Conservation (phyloP, 2,113 vertebrate genomes). For the Eulacestoma nigropectus region DNA sequence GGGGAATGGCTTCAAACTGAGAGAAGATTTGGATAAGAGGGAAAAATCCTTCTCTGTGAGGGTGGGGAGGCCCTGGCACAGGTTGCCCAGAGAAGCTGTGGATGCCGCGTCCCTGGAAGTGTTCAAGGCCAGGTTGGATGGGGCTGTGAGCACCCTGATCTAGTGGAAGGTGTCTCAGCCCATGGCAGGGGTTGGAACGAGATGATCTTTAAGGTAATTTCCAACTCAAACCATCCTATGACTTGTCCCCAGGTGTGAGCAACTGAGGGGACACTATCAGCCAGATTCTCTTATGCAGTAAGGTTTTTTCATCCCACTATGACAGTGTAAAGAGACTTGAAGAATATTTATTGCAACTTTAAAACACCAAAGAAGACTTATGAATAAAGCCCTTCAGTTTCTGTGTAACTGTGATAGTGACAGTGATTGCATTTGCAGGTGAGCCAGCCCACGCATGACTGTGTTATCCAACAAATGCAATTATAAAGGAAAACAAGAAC, state of each 20-base stretch:
- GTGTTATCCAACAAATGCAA: not conserved
- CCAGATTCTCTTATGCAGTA: not conserved
- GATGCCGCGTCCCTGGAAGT: not conserved
- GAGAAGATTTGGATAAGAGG: not conserved
- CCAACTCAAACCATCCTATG: not conserved
- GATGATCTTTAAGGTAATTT: not conserved
- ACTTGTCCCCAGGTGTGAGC: not conserved
- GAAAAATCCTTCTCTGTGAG: not conserved
- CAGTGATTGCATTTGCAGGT: not conserved
- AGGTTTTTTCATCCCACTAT: not conserved
- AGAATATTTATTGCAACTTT: not conserved
- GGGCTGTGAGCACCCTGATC: not conserved
- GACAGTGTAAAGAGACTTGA: not conserved
- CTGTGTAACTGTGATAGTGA: not conserved
- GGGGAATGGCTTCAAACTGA: not conserved
- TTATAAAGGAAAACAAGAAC: not conserved
- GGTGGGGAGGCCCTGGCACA: not conserved
- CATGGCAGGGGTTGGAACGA: not conserved
- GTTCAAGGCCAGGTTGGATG: not conserved
- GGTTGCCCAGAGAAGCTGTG: not conserved
- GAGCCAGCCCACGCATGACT: not conserved
- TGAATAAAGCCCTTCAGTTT: not conserved
- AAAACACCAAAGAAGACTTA: not conserved
- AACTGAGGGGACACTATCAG: not conserved
- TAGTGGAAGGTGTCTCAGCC: not conserved